Base-by-base conservation (phyloP, 2,113 vertebrate genomes). In the Carassius gibelio region DNA sequence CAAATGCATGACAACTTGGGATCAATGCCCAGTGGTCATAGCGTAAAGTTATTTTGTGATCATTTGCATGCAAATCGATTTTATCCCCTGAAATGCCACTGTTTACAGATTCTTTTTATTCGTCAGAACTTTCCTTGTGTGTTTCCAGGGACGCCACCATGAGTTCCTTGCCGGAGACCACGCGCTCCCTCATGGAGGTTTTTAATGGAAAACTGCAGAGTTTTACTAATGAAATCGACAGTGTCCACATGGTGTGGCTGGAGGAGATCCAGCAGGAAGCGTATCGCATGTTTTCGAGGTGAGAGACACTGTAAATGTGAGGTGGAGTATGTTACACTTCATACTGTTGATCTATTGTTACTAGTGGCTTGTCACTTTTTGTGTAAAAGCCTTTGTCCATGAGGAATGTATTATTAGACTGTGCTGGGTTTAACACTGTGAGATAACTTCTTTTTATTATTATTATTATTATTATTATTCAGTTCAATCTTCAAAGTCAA, bases 241-340 rank as follows among this genome's bases (percentile, higher is more conserved):
- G 92, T 69, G 94, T 93, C 45, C 95, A 98, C 82, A 90, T 96
- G 91, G 91, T 98, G 75, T 99, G 98, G 98, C 95, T 99, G 57
- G 52, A 91, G 76, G 98, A 99, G 89, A 98, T 99, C 61, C 86
- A 94, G 3, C 95, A 97, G 77, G 97, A 97, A 86, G 97, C 98
- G 0, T 86, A 90, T 50, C 94, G 91, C 69, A 97, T 99, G 95
- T 97, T 98, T 75, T 93, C 93, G 88, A 96, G 95, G 98, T 98
- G 48, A 0, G 88, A 2, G 23, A n/a, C 15, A 15, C 11, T 4
- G 34, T n/a, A 3, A 6, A 72, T 71, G 4, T 13, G 7, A 23
- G 19, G 21, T 75, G 36, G 57, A 50, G 3, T 10, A 15, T 34
- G 48, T 76, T 52, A 26, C 45, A 3, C n/a, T n/a, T 57, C 1